phyloP scores from a whole-genome alignment of 2,888 invertebrate genomes.

The Calameuta pallipes region DNA sequence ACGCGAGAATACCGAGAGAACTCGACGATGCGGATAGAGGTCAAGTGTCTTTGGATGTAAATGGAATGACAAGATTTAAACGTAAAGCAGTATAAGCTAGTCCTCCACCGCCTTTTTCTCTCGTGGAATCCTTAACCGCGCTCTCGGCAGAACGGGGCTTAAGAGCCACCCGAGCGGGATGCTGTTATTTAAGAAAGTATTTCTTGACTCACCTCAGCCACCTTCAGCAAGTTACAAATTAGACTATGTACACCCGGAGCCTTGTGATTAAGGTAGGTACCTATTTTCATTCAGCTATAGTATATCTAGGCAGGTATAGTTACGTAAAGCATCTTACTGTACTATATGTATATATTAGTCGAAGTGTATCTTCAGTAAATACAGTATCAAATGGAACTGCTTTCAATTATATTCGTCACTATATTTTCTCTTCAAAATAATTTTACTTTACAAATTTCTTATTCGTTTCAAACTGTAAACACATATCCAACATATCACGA shows the following conservation, averaged over 20 bases:
- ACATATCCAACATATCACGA: no score
- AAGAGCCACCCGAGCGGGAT: slow-evolving; percentile 16
- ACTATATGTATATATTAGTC: no score
- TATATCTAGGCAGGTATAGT: no score
- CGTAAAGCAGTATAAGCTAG: slow-evolving; percentile 37
- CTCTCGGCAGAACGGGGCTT: slow-evolving; percentile 22
- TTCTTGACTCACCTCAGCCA: slow-evolving; percentile 13
- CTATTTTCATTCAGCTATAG: no score
- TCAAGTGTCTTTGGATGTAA: slow-evolving; percentile 42
- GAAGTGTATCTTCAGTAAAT: no score
- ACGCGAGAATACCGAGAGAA: background rate
- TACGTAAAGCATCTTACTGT: no score
- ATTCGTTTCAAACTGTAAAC: no score
- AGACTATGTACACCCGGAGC: slow-evolving; percentile 37
- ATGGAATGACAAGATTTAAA: slow-evolving; percentile 42
- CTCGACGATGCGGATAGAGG: slow-evolving; percentile 30
- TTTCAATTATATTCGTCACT: no score
- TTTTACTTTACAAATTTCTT: no score
- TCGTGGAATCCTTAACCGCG: slow-evolving; percentile 28
- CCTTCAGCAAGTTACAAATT: slow-evolving; percentile 39
- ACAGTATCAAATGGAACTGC: no score
- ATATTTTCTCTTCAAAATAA: no score
- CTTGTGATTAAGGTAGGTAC: background rate
- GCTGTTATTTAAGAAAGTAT: slow-evolving; percentile 44
- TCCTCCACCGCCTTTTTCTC: slow-evolving; percentile 30